Evolutionary conservation across 2,888 invertebrate genomes (phyloP), one percentile per base, ranked within the genome.

Genomic region (Phengaris alcon): DNA sequence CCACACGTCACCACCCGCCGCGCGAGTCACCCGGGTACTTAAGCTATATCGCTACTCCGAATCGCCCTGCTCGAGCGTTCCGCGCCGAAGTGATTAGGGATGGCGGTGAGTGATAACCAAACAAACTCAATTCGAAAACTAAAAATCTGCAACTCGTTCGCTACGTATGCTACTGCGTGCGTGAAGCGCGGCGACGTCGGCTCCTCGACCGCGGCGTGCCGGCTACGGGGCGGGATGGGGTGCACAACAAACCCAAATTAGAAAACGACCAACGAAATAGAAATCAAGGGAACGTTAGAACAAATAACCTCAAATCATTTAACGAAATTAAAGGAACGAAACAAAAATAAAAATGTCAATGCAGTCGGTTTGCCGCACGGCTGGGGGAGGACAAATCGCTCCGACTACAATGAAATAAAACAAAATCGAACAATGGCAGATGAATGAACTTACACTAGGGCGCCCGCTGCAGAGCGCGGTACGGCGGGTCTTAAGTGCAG

Each of bases 211-310:
- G 76, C 76, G n/a, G 76, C 75, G 75, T 79, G 77, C 80, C 80
- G 80, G 79, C 81, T 83, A 84, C 80, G 74, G 79, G 79, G 76
- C 86, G 85, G 82, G 85, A 87, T 82, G 83, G 83, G 85, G 88
- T 88, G 89, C 89, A 85, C 84, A 84, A 87, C 87, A 84, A 88
- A 87, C 86, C n/a, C 87, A 87, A 86, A 81, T 76, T 73, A 75
- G 78, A 79, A 79, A 80, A 79, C 80, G 78, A 77, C 82, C 82
- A 86, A 82, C 83, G 83, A 85, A 55, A 83, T 86, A 82, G 81
- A 82, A 86, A 80, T 79, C 82, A 82, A 84, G 80, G 81, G 80
- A 82, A 83, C 81, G 83, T 84, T 83, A 86, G 83, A 84, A 85
- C 10, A 10, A 52, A 10, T 52, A 64, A 78, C 78, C 80, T 80